These are phyloP conservation scores for Papilio machaon DNA, from an alignment of 1,140 invertebrate genomes.

Conservation along the genomic window DNA sequence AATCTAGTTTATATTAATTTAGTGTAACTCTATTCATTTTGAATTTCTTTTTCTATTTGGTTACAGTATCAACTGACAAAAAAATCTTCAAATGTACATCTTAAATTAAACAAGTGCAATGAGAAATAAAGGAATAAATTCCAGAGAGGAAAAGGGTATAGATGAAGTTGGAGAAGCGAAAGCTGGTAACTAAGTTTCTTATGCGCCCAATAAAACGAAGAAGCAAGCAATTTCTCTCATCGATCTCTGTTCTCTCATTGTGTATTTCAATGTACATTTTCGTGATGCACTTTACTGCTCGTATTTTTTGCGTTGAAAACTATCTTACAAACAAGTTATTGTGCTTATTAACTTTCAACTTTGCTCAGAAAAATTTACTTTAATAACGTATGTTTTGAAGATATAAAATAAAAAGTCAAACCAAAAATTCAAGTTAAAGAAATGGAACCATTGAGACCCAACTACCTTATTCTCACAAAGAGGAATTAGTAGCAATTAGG, in stretches of 20 bases:
- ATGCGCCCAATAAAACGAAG: slow-evolving; percentile 21
- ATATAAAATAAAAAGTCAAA: neutral
- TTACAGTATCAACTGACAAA: neutral
- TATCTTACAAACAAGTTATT: neutral
- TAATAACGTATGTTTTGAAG: no score
- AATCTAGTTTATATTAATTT: neutral
- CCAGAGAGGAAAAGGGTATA: slow-evolving; percentile 2
- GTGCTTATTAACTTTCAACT: no score
- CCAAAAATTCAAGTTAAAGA: neutral
- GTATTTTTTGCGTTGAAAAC: neutral
- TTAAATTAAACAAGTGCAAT: neutral
- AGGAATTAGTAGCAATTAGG: slow-evolving; percentile 9
- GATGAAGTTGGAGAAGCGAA: slow-evolving; percentile 17
- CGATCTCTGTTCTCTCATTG: slow-evolving; percentile 11
- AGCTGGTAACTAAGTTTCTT: slow-evolving; percentile 22
- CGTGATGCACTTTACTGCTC: neutral
- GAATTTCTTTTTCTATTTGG: neutral
- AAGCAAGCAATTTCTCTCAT: slow-evolving; percentile 18
- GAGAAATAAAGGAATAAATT: slow-evolving; percentile 11
- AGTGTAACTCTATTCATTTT: neutral
- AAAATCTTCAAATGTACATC: neutral
- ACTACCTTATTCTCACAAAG: neutral
- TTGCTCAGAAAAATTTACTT: no score
- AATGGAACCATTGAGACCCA: neutral
- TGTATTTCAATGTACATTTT: neutral